These are phyloP conservation scores for Gryllus longicercus DNA, from an alignment of 2,888 invertebrate species.

Conservation along the genomic window DNA sequence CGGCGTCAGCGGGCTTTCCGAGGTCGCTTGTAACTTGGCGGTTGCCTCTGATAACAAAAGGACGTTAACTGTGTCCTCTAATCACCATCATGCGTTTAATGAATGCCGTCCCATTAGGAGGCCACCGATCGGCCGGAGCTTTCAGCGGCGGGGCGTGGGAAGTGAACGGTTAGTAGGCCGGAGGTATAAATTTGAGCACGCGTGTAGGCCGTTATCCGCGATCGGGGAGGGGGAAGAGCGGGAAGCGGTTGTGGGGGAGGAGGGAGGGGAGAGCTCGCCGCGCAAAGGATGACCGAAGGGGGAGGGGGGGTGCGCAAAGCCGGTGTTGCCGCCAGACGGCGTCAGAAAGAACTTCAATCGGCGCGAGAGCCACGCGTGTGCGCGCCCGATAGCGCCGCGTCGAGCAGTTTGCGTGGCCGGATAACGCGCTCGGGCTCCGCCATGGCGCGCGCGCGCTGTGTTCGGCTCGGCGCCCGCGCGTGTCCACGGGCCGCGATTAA, in stretches of 20 bases:
- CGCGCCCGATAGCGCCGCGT: neutral
- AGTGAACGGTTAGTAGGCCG: neutral
- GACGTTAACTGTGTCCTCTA: neutral
- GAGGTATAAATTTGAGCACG: slow-evolving; percentile 6
- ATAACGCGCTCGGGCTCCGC: neutral
- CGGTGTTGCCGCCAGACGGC: neutral
- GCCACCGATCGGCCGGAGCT: neutral
- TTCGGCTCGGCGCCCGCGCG: too few species aligned
- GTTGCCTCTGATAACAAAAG: neutral
- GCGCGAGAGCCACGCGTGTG: neutral
- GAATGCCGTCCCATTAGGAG: neutral
- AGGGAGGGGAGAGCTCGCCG: neutral
- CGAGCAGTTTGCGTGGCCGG: neutral
- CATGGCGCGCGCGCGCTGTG: too few species aligned
- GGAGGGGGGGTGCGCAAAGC: neutral
- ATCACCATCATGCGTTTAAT: neutral
- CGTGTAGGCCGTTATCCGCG: neutral
- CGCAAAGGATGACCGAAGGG: neutral
- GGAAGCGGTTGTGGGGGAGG: neutral
- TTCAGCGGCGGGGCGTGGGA: neutral
- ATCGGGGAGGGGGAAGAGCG: too few species aligned
- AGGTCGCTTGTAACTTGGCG: neutral
- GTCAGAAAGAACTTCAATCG: neutral
- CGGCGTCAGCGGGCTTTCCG: too few species aligned
- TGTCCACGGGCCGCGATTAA: too few species aligned